Evolutionary conservation across 2,888 invertebrate species (phyloP).

Genomic region (Dorcus parallelipipedus): DNA sequence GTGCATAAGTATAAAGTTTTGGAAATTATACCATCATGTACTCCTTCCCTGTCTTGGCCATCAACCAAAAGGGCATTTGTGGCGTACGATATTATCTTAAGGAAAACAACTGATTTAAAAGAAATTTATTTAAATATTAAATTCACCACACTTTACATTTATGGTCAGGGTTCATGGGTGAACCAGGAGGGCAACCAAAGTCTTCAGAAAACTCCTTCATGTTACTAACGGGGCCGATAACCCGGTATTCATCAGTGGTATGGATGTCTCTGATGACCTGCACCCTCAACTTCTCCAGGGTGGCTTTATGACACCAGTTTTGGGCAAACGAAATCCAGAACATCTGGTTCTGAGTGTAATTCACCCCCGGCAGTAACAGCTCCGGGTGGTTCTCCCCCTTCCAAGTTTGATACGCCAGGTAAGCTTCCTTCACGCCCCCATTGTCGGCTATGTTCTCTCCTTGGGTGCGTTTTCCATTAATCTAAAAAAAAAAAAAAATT

Average conservation of each 20-base stretch:
- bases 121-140: too few species aligned
- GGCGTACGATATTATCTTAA: too few species aligned
- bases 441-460: conserved; percentile 95
- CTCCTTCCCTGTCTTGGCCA: too few species aligned
- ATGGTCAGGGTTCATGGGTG: conserved; percentile 59
- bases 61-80: too few species aligned
- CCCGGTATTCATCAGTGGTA: conserved; percentile 54
- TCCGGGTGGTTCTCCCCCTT: conserved; percentile 40
- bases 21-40: too few species aligned
- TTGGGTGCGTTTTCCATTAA: conserved; percentile 89
- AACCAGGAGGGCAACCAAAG: conserved; percentile 57
- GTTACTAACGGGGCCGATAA: conserved; percentile 59
- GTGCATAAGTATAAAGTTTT: too few species aligned
- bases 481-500: conserved; percentile 48
- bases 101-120: too few species aligned
- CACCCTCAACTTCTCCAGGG: conserved; percentile 42
- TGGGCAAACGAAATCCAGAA: conserved; percentile 61
- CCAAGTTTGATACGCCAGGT: conserved; percentile 44
- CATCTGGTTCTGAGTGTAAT: conserved; percentile 48
- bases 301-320: conserved; percentile 57
- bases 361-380: conserved; percentile 39
- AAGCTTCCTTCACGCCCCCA: conserved; percentile 90
- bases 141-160: conserved; percentile 63
- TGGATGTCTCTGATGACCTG: conserved; percentile 46
- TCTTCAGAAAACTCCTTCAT: conserved; percentile 60